Conservation (phyloP, 2,797 vertebrate species). For the Chelmon rostratus region DNA sequence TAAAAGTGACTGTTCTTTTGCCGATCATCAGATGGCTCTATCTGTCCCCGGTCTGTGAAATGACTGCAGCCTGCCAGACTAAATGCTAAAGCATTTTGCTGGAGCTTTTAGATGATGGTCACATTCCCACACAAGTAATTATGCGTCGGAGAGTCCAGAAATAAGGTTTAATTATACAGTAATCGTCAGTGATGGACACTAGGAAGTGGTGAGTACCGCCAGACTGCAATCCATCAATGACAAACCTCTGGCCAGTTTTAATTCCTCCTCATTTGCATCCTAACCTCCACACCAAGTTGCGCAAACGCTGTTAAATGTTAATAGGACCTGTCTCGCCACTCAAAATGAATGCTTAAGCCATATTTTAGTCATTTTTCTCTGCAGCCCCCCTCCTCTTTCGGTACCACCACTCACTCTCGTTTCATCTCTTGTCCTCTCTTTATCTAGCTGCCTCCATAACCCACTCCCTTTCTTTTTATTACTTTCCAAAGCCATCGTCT, state of each 20-base stretch:
- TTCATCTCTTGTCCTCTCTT: constrained; percentile 67
- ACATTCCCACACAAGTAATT: constrained; percentile 99
- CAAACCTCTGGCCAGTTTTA: constrained; percentile 99
- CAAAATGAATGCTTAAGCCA: constrained; percentile 99
- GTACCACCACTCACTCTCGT: constrained; percentile 19
- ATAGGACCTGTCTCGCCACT: constrained; percentile 99
- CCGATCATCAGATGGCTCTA: constrained; percentile 96
- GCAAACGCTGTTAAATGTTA: constrained; percentile 99
- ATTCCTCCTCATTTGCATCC: constrained; percentile 99
- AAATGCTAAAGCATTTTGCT: constrained; percentile 97
- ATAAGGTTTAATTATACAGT: constrained; percentile 99
- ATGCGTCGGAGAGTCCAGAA: constrained; percentile 99
- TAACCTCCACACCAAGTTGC: constrained; percentile 99
- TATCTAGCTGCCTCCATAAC: constrained; percentile 54
- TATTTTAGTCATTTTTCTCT: constrained; percentile 93
- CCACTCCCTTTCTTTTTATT: constrained; percentile 59
- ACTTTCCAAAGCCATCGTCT: constrained; percentile 36
- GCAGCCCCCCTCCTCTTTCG: constrained; percentile 11
- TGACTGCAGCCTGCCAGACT: constrained; percentile 91
- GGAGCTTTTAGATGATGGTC: constrained; percentile 99
- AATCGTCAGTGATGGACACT: constrained; percentile 99
- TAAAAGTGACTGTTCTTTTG: constrained; percentile 99
- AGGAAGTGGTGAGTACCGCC: constrained; percentile 98
- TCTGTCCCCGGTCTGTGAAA: constrained; percentile 93
- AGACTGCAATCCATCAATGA: constrained; percentile 99